Conservation (phyloP, 2,888 invertebrate genomes). For the Acrobasis suavella region DNA sequence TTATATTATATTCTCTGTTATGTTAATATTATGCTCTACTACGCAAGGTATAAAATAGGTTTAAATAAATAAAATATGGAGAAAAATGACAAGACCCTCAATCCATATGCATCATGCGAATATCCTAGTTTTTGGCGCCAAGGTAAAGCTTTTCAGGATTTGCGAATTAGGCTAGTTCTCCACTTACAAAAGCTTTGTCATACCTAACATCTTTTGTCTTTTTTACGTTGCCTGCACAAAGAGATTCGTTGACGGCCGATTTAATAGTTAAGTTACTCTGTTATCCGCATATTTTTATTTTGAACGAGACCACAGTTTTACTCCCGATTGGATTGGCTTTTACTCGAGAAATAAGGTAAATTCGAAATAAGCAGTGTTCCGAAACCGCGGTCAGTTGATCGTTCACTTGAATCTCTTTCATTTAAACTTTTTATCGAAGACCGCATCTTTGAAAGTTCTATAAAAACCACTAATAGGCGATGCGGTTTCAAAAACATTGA, state of each 20-base stretch:
- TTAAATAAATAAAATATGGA: too few relatives aligned
- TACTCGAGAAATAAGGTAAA: constrained; percentile 8
- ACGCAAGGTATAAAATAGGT: too few relatives aligned
- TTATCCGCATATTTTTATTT: not conserved
- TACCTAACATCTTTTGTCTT: not conserved
- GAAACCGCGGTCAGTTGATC: constrained; percentile 50
- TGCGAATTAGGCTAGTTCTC: too few relatives aligned
- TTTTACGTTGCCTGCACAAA: not conserved
- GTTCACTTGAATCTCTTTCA: constrained; percentile 49
- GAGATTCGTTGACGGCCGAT: too few relatives aligned
- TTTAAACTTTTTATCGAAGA: constrained; percentile 51
- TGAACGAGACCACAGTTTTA: not conserved
- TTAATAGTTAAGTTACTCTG: too few relatives aligned
- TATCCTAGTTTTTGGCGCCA: too few relatives aligned
- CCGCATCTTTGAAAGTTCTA: constrained; percentile 60
- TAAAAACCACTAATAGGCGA: constrained; percentile 68
- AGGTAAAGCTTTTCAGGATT: too few relatives aligned
- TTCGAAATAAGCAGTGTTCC: constrained; percentile 25
- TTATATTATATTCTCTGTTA: too few relatives aligned
- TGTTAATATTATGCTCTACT: too few relatives aligned
- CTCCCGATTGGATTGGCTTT: not conserved
- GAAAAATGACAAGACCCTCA: too few relatives aligned
- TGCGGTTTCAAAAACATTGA: constrained; percentile 62
- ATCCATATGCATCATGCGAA: too few relatives aligned
- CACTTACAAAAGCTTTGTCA: too few relatives aligned